These are phyloP conservation scores for Gracilinanus agilis DNA, from an alignment of 2,113 vertebrate species.

Conservation along the genomic window DNA sequence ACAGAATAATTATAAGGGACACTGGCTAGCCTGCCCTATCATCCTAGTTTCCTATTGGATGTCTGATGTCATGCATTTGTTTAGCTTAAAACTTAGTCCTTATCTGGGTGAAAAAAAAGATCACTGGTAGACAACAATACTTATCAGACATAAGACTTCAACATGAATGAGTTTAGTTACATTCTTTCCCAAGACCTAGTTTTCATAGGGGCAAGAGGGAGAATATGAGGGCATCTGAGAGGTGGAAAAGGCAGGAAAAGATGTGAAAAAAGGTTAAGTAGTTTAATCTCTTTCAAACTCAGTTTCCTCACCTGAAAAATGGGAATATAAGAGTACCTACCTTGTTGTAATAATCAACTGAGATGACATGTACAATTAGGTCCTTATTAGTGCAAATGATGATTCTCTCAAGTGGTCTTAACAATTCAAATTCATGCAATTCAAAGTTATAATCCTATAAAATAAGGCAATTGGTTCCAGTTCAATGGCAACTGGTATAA, in stretches of 20 bases:
- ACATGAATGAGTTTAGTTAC: not conserved
- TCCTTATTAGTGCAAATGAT: not conserved
- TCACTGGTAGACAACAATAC: not conserved
- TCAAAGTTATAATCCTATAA: not conserved
- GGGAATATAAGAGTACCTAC: not conserved
- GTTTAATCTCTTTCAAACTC: not conserved
- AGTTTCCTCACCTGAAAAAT: not conserved
- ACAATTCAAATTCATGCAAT: not conserved
- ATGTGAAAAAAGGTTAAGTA: not conserved
- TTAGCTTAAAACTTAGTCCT: not conserved
- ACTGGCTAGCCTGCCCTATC: not conserved
- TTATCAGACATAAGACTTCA: constrained; percentile 4
- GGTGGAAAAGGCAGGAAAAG: not conserved
- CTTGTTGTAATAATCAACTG: not conserved
- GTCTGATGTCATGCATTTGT: not conserved
- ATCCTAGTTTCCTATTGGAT: not conserved
- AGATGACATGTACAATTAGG: not conserved
- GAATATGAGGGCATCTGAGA: not conserved
- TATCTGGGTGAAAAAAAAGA: constrained; percentile 6
- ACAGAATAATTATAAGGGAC: not conserved
- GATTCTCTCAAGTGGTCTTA: not conserved
- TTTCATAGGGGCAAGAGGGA: constrained; percentile 1
- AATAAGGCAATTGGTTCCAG: not conserved
- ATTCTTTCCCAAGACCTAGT: not conserved
- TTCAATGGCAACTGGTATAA: not conserved